Evolutionary conservation across 2,113 vertebrate genomes (phyloP).

Genomic region (Zeus faber): DNA sequence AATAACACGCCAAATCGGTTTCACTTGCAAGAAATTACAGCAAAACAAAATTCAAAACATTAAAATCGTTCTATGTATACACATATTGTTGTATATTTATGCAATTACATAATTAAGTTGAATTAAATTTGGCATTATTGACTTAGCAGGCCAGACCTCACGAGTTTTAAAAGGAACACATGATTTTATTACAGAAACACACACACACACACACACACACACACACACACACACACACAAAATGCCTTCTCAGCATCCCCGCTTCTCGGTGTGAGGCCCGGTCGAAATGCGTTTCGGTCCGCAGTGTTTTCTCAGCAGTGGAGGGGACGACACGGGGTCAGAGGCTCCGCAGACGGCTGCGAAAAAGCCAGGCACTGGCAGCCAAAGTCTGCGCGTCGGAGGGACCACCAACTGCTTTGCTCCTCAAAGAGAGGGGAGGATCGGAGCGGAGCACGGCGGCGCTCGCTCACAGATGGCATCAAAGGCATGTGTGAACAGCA

Average conservation of each 20-base stretch:
- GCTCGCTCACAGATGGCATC: slow-evolving; percentile 42
- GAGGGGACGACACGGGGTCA: slow-evolving; percentile 24
- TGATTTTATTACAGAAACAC: too few relatives aligned
- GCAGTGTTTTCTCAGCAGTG: slow-evolving; percentile 36
- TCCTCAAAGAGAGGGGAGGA: slow-evolving; percentile 38
- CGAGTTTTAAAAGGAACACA: too few relatives aligned
- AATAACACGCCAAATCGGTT: neutral
- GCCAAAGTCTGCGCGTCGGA: slow-evolving; percentile 28
- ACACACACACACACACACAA: neutral
- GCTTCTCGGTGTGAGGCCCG: slow-evolving; percentile 14
- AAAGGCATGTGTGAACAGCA: slow-evolving; percentile 41
- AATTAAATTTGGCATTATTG: neutral
- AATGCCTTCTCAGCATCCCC: slow-evolving; percentile 4
- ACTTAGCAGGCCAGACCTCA: too few relatives aligned
- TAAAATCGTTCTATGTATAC: too few relatives aligned
- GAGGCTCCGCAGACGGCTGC: slow-evolving; percentile 27
- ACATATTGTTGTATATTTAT: neutral
- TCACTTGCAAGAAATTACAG: neutral
- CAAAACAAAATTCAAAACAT: neutral
- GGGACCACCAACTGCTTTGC: slow-evolving; percentile 44
- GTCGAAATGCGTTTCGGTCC: slow-evolving; percentile 7
- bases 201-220: too few relatives aligned
- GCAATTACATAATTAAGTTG: neutral
- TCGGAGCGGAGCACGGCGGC: slow-evolving; percentile 39
- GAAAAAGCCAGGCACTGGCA: slow-evolving; percentile 36